Conservation (phyloP, 92 coral and sea anemone genomes). For the Blastomussa wellsi region DNA sequence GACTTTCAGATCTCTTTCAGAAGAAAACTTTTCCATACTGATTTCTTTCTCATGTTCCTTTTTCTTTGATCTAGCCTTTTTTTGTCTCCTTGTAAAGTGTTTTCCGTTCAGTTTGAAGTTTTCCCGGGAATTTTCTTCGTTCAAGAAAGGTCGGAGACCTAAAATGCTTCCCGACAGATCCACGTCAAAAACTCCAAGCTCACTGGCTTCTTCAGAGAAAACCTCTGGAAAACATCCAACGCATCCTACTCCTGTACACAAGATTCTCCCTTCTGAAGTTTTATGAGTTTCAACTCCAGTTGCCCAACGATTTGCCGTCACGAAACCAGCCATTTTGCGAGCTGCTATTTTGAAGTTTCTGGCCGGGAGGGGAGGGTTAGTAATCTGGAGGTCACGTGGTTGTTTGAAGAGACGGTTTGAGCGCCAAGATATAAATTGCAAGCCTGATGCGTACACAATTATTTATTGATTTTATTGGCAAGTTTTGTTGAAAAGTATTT, state of each 20-base stretch:
- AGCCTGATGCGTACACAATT: not conserved
- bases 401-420: conserved; percentile 27
- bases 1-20: not conserved
- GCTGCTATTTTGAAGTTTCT: not conserved
- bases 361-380: conserved; percentile 33
- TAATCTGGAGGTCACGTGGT: conserved; percentile 31
- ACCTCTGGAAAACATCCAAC: conserved; percentile 91
- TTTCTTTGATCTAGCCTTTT: not conserved
- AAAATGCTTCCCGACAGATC: conserved; percentile 46
- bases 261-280: conserved; percentile 86
- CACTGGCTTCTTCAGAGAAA: conserved; percentile 66
- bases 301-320: conserved; percentile 91
- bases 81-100: conserved; percentile 4
- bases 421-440: conserved; percentile 45
- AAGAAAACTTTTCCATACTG: not conserved
- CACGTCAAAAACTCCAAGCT: conserved; percentile 76
- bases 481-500: not conserved
- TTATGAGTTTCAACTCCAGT: conserved; percentile 89
- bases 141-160: conserved; percentile 61
- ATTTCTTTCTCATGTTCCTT: not conserved
- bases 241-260: conserved; percentile 94
- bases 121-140: conserved; percentile 48
- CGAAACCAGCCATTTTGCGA: conserved; percentile 88
- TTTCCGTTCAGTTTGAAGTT: conserved; percentile 13
- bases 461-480: too few species aligned